A percentile compares a stretch with the other conserved stretches of the same genome.
Conservation (phyloP, 2,888 invertebrate species). For the Rotaria macrura region DNA sequence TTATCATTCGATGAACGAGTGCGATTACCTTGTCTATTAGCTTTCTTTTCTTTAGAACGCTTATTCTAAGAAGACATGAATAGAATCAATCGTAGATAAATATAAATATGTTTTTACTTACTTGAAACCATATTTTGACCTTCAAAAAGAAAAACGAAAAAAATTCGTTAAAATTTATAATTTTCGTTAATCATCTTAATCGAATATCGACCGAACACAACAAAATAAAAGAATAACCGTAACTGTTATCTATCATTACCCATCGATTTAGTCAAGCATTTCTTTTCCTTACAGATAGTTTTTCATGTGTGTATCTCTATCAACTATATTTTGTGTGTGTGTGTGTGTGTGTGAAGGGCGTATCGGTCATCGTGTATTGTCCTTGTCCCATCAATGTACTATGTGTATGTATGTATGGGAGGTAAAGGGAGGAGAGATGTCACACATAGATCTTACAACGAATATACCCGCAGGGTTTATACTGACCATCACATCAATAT, state of each 20-base stretch:
- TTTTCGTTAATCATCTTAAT: neutral
- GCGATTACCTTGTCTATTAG: neutral
- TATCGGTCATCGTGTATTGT: slow-evolving; percentile 9
- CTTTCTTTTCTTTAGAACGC: neutral
- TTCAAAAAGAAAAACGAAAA: neutral
- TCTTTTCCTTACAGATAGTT: neutral
- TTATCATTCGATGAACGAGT: neutral
- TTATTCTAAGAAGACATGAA: neutral
- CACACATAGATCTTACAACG: slow-evolving; percentile 12
- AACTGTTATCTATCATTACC: neutral
- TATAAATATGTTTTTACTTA: neutral
- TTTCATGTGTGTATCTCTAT: neutral
- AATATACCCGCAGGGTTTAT: neutral
- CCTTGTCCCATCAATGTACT: slow-evolving; percentile 1
- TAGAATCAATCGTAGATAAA: neutral
- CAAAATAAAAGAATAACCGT: neutral
- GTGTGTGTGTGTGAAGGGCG: slow-evolving; percentile 1
- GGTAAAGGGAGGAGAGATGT: slow-evolving; percentile 7
- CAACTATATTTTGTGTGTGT: neutral
- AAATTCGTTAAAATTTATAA: neutral
- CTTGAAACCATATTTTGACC: slow-evolving; percentile 6
- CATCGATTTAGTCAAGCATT: slow-evolving; percentile 9
- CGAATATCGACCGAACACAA: neutral
- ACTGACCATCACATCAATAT: slow-evolving; percentile 12
- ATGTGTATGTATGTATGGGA: slow-evolving; percentile 1